A percentile compares a stretch with the other conserved stretches of the same genome.
phyloP scores from a whole-genome alignment of 2,797 vertebrate genomes.

The Melanitta fusca region DNA sequence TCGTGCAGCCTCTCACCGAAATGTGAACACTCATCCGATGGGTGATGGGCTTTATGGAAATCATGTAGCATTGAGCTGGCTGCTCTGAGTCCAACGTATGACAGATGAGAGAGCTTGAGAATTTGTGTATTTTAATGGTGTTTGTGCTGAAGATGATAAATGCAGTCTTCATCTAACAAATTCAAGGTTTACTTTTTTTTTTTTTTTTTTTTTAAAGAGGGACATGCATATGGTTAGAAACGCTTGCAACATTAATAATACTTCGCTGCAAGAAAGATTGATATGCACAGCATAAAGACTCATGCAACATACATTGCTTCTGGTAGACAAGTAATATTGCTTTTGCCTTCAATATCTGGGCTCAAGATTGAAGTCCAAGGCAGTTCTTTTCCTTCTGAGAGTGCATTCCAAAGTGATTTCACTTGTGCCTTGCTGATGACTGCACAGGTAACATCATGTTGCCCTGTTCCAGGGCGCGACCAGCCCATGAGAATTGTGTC shows the following conservation, averaged over 20 bases:
- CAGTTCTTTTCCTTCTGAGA: neutral
- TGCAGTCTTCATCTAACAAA: slow-evolving; percentile 73
- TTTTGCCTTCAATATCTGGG: neutral
- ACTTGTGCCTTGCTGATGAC: neutral
- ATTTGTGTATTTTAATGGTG: slow-evolving; percentile 33
- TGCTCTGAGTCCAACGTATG: neutral
- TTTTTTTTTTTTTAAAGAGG: slow-evolving; percentile 46
- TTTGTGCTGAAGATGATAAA: slow-evolving; percentile 68
- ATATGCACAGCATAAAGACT: neutral
- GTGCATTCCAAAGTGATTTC: neutral
- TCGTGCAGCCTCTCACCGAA: slow-evolving; percentile 41
- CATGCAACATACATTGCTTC: neutral
- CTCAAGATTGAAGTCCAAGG: neutral
- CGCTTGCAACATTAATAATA: slow-evolving; percentile 1
- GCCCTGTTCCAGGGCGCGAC: neutral
- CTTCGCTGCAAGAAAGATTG: neutral
- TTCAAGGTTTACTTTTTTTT: slow-evolving; percentile 49
- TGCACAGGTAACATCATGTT: neutral
- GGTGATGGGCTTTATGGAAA: slow-evolving; percentile 48
- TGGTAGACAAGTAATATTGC: accelerated
- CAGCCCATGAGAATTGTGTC: neutral
- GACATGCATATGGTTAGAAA: slow-evolving; percentile 13
- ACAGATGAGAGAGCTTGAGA: slow-evolving; percentile 67
- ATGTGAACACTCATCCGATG: slow-evolving; percentile 25
- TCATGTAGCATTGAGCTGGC: neutral